These are phyloP conservation scores for Scartelaos histophorus DNA, from an alignment of 2,113 vertebrate genomes.

Conservation along the genomic window DNA sequence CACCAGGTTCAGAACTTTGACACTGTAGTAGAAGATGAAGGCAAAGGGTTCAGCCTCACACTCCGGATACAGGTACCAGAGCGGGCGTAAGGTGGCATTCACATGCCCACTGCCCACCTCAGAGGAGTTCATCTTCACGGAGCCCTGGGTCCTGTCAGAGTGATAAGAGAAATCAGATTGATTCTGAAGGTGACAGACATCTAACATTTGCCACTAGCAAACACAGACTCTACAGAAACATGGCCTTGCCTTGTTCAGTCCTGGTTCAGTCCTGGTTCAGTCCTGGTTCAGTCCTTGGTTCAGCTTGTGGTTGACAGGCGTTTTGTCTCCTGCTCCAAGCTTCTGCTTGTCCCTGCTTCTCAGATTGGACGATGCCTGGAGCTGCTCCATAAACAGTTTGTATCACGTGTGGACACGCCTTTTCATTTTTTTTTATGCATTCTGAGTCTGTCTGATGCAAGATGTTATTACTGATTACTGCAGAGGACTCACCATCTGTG, in stretches of 20 bases:
- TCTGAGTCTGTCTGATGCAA: conserved; percentile 63
- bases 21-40: conserved; percentile 72
- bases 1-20: conserved; percentile 73
- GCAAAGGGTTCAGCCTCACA: conserved; percentile 61
- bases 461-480: conserved; percentile 42
- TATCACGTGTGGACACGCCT: background rate
- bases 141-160: background rate
- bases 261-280: no score
- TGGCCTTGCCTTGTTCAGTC: background rate
- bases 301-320: background rate
- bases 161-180: background rate
- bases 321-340: background rate
- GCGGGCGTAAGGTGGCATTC: conserved; percentile 32
- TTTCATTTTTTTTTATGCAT: conserved; percentile 1
- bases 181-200: no score
- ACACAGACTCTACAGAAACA: no score
- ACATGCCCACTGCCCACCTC: background rate
- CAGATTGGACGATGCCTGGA: no score
- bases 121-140: conserved; percentile 45
- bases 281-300: no score
- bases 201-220: no score
- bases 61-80: conserved; percentile 66
- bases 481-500: background rate
- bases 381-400: background rate
- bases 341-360: background rate